Evolutionary conservation across 2,888 invertebrate species (phyloP).

Genomic region (Chouioia cunea): DNA sequence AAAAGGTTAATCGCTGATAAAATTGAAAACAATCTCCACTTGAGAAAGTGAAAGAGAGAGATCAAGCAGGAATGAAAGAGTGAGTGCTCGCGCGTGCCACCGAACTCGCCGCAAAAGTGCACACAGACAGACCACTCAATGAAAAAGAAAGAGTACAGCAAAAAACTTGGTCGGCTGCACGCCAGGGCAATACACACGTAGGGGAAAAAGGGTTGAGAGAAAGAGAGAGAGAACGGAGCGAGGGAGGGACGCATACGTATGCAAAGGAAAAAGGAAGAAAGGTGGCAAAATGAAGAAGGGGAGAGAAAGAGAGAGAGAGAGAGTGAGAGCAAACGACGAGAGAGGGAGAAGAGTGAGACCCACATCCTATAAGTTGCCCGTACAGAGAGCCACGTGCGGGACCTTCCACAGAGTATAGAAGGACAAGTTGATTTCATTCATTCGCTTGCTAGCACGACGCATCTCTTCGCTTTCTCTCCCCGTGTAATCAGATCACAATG

Average conservation of each 20-base stretch:
- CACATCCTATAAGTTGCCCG: constrained; percentile 62
- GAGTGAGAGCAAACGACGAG: constrained; percentile 46
- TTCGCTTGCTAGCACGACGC: constrained; percentile 50
- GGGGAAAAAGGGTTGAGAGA: constrained; percentile 30
- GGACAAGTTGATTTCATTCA: constrained; percentile 63
- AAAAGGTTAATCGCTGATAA: constrained; percentile 53
- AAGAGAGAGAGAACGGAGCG: constrained; percentile 47
- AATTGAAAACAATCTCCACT: constrained; percentile 57
- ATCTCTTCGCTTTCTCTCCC: constrained; percentile 29
- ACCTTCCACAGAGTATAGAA: constrained; percentile 59
- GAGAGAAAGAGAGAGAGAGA: constrained; percentile 48
- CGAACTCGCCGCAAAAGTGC: too few species aligned
- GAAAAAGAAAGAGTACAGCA: constrained; percentile 46
- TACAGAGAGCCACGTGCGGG: constrained; percentile 42
- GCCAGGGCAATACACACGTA: constrained; percentile 1
- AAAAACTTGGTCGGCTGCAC: constrained; percentile 40
- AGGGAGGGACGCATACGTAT: constrained; percentile 47
- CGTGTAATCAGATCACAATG: constrained; percentile 43
- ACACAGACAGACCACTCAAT: neutral
- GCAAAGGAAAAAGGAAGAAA: constrained; percentile 51
- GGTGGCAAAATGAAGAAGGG: constrained; percentile 53
- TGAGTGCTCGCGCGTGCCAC: neutral
- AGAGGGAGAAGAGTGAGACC: constrained; percentile 55
- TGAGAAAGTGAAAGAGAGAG: constrained; percentile 16
- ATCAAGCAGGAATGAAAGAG: neutral